These are phyloP conservation scores for Falco biarmicus DNA, from an alignment of 2,797 vertebrate genomes.

Conservation along the genomic window DNA sequence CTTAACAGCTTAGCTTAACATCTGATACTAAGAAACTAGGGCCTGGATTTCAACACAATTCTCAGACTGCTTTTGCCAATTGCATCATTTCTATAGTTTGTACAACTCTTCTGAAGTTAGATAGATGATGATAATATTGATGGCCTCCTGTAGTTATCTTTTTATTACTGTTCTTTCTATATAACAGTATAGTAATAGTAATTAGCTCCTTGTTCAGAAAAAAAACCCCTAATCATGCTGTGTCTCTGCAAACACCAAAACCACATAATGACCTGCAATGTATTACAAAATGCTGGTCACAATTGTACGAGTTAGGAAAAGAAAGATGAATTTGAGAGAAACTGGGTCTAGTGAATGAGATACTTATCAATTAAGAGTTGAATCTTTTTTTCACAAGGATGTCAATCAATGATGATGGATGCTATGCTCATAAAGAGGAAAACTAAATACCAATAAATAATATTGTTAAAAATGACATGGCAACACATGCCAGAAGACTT, in stretches of 20 bases:
- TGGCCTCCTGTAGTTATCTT: background rate
- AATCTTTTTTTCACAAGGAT: background rate
- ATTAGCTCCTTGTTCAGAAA: background rate
- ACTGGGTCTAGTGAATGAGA: background rate
- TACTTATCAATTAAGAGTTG: background rate
- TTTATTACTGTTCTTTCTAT: background rate
- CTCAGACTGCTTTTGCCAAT: background rate
- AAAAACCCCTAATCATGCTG: background rate
- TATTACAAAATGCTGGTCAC: background rate
- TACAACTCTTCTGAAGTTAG: background rate
- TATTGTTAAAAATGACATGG: background rate
- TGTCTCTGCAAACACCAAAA: background rate
- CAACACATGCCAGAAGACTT: background rate
- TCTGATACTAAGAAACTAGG: background rate
- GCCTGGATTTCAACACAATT: background rate
- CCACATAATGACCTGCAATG: background rate
- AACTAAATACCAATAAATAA: background rate
- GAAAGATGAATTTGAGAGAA: background rate
- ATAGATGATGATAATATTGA: background rate
- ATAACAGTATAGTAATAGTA: background rate
- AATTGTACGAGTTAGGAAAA: background rate
- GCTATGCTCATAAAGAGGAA: background rate
- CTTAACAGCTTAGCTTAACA: background rate
- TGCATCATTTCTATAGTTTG: background rate
- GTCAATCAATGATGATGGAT: background rate